Evolutionary conservation across 2,797 vertebrate genomes (phyloP).

Genomic region (Leuciscus waleckii): DNA sequence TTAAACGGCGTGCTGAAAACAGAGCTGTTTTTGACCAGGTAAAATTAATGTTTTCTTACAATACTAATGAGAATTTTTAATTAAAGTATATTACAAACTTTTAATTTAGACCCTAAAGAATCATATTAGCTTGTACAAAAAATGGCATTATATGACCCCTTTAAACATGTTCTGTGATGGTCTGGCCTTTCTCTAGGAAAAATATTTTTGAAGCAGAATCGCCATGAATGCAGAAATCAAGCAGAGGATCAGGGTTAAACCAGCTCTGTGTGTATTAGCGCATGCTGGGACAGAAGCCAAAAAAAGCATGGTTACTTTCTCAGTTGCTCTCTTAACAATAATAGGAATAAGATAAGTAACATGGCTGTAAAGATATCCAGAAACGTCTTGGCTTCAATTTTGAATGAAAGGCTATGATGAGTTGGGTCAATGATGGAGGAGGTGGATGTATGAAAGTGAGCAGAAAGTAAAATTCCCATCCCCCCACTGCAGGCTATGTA

Average conservation of each 20-base stretch:
- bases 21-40: too few relatives aligned
- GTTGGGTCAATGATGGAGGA: slow-evolving; percentile 11
- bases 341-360: background rate
- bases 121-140: too few relatives aligned
- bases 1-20: too few relatives aligned
- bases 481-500: background rate
- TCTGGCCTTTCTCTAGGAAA: slow-evolving; percentile 14
- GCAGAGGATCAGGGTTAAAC: slow-evolving; percentile 19
- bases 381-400: background rate
- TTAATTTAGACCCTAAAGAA: too few relatives aligned
- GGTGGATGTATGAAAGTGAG: background rate
- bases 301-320: slow-evolving; percentile 32
- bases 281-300: slow-evolving; percentile 28
- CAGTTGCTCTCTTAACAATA: slow-evolving; percentile 27
- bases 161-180: slow-evolving; percentile 1
- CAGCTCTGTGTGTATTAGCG: slow-evolving; percentile 10
- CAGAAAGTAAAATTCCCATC: background rate
- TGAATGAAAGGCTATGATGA: slow-evolving; percentile 22
- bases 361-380: slow-evolving; percentile 9
- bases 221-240: background rate
- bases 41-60: too few relatives aligned
- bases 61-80: too few relatives aligned
- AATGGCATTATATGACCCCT: too few relatives aligned
- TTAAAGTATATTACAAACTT: too few relatives aligned
- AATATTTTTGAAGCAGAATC: slow-evolving; percentile 14